These are phyloP conservation scores for Leptura quadrifasciata DNA, from an alignment of 2,888 invertebrate species.

Conservation along the genomic window DNA sequence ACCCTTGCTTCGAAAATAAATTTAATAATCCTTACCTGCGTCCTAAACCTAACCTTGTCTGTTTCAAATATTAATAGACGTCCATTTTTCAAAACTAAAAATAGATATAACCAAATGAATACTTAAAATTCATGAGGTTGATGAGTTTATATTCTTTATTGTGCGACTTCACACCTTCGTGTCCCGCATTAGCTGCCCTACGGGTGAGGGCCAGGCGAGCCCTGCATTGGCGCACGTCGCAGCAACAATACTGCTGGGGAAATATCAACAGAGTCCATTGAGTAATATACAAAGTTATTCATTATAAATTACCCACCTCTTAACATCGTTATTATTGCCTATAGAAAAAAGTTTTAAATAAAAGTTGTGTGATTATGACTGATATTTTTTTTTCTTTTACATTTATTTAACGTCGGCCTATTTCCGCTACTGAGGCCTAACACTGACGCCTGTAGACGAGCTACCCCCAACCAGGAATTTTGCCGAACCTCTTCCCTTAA, in stretches of 20 bases:
- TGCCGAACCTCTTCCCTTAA: too few relatives aligned
- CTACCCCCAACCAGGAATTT: too few relatives aligned
- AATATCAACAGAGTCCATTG: not conserved
- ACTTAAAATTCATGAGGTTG: constrained; percentile 21
- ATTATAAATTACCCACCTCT: too few relatives aligned
- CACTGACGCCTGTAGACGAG: too few relatives aligned
- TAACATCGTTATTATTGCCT: too few relatives aligned
- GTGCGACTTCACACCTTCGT: constrained; percentile 29
- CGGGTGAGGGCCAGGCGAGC: constrained; percentile 13
- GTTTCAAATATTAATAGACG: constrained; percentile 29
- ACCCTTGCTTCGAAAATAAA: constrained; percentile 33
- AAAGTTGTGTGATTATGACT: too few relatives aligned
- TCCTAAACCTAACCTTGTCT: constrained; percentile 5
- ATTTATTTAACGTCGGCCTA: too few relatives aligned
- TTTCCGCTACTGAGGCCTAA: too few relatives aligned
- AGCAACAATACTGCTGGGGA: not conserved
- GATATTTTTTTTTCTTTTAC: too few relatives aligned
- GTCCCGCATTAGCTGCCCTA: constrained; percentile 20
- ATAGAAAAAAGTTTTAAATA: too few relatives aligned
- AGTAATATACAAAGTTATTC: too few relatives aligned
- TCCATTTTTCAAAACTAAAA: constrained; percentile 31
- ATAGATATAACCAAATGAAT: constrained; percentile 7
- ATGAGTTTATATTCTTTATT: constrained; percentile 17
- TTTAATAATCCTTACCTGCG: constrained; percentile 37
- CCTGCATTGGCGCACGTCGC: constrained; percentile 14